phyloP scores from a whole-genome alignment of 2,113 vertebrate species.

The Phalacrocorax brasilianus region DNA sequence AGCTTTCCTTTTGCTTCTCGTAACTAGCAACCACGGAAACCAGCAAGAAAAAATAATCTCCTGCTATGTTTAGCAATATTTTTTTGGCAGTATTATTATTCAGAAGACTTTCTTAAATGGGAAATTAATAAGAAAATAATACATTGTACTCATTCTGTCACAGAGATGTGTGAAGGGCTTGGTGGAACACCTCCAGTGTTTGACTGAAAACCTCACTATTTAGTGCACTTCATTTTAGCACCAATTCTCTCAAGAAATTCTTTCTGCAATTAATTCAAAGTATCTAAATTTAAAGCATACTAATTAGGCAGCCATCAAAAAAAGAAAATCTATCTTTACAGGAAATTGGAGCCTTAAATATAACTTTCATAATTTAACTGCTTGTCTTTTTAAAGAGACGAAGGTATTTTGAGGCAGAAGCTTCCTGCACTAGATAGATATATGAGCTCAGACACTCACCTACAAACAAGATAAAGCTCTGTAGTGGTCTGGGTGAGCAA shows the following conservation, averaged over 20 bases:
- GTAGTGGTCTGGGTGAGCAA: background rate
- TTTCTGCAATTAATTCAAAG: slow-evolving; percentile 67
- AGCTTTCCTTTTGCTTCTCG: background rate
- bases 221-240: slow-evolving; percentile 47
- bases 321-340: slow-evolving; percentile 57
- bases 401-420: background rate
- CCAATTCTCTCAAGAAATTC: slow-evolving; percentile 44
- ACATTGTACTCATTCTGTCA: slow-evolving; percentile 13
- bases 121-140: slow-evolving; percentile 69
- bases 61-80: slow-evolving; percentile 10
- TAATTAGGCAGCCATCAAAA: slow-evolving; percentile 67
- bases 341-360: slow-evolving; percentile 64
- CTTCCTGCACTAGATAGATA: background rate
- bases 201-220: slow-evolving; percentile 46
- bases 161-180: background rate
- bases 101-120: slow-evolving; percentile 26
- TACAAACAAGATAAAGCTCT: background rate
- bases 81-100: slow-evolving; percentile 29
- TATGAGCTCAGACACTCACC: background rate
- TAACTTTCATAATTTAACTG: slow-evolving; percentile 51
- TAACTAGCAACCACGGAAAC: background rate
- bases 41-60: background rate
- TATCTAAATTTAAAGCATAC: slow-evolving; percentile 71
- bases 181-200: slow-evolving; percentile 37
- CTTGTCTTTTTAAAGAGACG: slow-evolving; percentile 24